These are phyloP conservation scores for Xiphophorus birchmanni DNA, from an alignment of 2,797 vertebrate species.

Conservation along the genomic window DNA sequence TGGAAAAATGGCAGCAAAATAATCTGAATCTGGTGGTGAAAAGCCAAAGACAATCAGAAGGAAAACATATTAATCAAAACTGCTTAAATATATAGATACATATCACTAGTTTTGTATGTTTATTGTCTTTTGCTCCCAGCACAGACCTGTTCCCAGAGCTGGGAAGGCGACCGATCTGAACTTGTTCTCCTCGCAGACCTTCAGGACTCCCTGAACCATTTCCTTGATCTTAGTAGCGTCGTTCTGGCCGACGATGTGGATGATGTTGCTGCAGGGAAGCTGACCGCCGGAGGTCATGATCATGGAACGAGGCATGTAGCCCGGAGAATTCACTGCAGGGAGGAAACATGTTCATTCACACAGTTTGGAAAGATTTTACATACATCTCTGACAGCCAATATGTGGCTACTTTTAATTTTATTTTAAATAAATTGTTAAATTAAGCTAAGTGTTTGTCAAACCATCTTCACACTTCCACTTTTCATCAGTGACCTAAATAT, in stretches of 20 bases:
- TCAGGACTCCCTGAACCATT: constrained; percentile 76
- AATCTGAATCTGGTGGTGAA: background rate
- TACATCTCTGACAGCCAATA: background rate
- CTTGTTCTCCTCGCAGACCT: constrained; percentile 75
- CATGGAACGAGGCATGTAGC: constrained; percentile 43
- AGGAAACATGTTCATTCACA: constrained; percentile 7
- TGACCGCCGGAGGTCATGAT: constrained; percentile 83
- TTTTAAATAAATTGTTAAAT: background rate
- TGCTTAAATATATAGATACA: background rate
- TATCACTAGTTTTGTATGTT: background rate
- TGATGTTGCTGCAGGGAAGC: constrained; percentile 81
- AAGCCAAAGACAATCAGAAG: background rate
- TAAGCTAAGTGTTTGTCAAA: background rate
- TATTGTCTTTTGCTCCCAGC: background rate
- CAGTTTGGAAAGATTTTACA: background rate
- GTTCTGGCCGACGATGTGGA: constrained; percentile 80
- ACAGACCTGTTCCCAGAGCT: constrained; percentile 90
- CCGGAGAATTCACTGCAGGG: constrained; percentile 51
- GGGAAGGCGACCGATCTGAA: constrained; percentile 86
- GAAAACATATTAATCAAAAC: background rate
- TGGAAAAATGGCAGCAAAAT: background rate
- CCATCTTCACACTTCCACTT: background rate
- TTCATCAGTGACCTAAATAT: background rate
- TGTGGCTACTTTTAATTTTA: background rate
- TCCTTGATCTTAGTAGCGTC: constrained; percentile 63